Base-by-base conservation (phyloP, 1,140 invertebrate genomes). In the Eciton burchellii region DNA sequence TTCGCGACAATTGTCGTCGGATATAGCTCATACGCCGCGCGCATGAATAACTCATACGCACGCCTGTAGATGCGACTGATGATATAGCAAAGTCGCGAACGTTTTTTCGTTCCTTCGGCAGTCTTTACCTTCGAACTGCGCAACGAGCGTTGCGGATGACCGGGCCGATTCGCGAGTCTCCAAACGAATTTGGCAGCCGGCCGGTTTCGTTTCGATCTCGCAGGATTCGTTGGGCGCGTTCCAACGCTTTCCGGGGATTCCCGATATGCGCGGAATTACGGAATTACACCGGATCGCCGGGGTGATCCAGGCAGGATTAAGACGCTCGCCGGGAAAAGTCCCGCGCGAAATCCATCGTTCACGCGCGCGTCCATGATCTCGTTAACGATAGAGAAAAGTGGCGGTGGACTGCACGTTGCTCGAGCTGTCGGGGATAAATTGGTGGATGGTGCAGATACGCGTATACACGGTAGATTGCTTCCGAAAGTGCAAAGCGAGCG, bases 381-480 rank as follows among this genome's bases (percentile, higher is more conserved):
- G 72, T 86, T 86, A 83, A 45, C 54, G 85, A 87, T 86, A 87
- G 65, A 77, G 45, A 4, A 68, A 77, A 29, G 45, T 59, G 81
- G 52, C 24, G 63, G 63, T 76, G 82, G 72, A 63, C n/a, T n/a
- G 63, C 65, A 63, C 57, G 82, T 59, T 72, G 72, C 45, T 14
- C 45, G 19, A 60, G 65, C 16, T 56, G 85, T 73, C 76, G 73
- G 70, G 79, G 63, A 85, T 85, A 85, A 84, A 85, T 81, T 84
- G 56, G 52, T 57, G 73, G 85, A 86, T 86, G 49, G 65, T 1
- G 54, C 63, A 29, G 63, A 72, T 71, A 71, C 26, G 52, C 66
- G 14, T 16, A 16, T 59, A 72, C 81, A 85, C 21, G 65, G 47
- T 45, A 82, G 57, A 86, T 85, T 85, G 76, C 26, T 73, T 82